Percentiles rank a stretch among this genome's conserved stretches.
Evolutionary conservation across 2,113 vertebrate genomes (phyloP).

Genomic region (Melanostigma gelatinosum): DNA sequence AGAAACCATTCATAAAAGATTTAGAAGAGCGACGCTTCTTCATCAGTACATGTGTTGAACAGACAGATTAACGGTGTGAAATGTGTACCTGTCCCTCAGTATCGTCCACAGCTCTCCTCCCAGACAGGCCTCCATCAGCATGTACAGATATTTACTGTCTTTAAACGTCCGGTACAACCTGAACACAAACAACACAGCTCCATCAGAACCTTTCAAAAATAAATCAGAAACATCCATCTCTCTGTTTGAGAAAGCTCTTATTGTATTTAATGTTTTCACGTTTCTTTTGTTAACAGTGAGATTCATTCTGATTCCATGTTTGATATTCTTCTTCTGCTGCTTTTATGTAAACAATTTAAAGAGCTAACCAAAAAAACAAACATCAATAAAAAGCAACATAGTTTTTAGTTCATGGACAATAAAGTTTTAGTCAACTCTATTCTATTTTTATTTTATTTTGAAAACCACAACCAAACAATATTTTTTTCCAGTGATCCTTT

Average conservation of each 20-base stretch:
- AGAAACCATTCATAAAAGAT: not conserved
- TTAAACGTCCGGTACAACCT: slow-evolving; percentile 98
- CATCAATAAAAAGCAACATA: not conserved
- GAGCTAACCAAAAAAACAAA: no score
- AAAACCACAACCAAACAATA: not conserved
- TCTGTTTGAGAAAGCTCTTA: no score
- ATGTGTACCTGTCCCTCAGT: slow-evolving; percentile 93
- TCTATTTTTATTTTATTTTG: not conserved
- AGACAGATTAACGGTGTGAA: not conserved
- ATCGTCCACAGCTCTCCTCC: slow-evolving; percentile 99
- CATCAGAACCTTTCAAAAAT: not conserved
- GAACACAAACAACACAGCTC: slow-evolving; percentile 5
- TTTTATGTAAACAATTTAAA: not conserved
- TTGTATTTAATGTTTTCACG: no score
- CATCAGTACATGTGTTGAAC: not conserved
- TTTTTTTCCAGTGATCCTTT: not conserved
- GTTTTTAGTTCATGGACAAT: not conserved
- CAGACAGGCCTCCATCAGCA: slow-evolving; percentile 98
- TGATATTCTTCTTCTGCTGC: not conserved
- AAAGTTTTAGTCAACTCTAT: not conserved
- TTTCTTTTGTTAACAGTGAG: no score
- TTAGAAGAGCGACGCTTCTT: no score
- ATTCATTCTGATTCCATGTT: not conserved
- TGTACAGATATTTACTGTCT: slow-evolving; percentile 98
- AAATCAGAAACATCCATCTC: not conserved